Base-by-base conservation (phyloP, 2,797 vertebrate genomes). In the Philypnodon macrostomus region DNA sequence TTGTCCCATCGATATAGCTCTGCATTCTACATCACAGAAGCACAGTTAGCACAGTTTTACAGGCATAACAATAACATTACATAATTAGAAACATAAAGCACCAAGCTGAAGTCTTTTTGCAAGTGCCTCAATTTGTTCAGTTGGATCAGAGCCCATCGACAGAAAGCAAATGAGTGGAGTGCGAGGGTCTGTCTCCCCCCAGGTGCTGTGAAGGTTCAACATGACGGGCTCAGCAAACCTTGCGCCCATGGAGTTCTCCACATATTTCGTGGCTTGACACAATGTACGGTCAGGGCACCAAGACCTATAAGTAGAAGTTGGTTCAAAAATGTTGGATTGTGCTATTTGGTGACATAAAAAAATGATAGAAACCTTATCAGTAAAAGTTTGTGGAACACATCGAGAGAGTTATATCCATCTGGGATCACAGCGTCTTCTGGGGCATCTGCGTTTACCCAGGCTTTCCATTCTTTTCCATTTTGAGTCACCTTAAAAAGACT, bases 141-240 rank as follows among this genome's bases (percentile, higher is more conserved):
- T 96, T 38, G 96, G 96, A 80, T 98, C 97, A 0, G 96, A 96
- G 46, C 95, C 95, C 94, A 96, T 95, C 14, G 96, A 98, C 51
- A 98, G 85, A 60, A 99, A 94, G 74, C 97, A 97, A 70, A 96
- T 91, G 55, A 98, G 91, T 17, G 97, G 95, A 0, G 91, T 96
- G 1, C 85, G 84, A 1, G 91, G 88, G 61, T 93, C 92, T 0
- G 95, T 95, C 72, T 98, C 95, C 73, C 96, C 93, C 95, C 95
- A 98, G 0, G 87, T 95, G 79, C 86, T 92, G 76, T 96, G 95
- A 79, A 98, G 80, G 71, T 97, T 93, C 47, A 98, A 84, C 53
- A 94, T 80, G 26, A 93, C 85, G 16, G 92, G 92, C 69, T 98
- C 96, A 0, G 83, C 73, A 2, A 95, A 98, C 36, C 87, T 93